Conservation (phyloP, 2,797 vertebrate species). For the Crenichthys baileyi region DNA sequence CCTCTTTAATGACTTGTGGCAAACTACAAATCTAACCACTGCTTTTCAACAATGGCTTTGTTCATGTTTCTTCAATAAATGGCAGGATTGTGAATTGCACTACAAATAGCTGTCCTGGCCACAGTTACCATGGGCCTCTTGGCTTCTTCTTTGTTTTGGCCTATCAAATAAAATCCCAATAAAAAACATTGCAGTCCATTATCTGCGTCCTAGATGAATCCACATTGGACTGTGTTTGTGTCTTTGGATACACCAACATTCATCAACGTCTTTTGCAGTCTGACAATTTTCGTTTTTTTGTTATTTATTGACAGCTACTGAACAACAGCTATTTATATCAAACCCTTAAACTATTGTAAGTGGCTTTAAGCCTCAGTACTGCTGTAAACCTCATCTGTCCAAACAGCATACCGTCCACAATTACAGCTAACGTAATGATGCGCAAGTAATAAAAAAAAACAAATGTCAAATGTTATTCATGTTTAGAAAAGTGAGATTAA, state of each 20-base stretch:
- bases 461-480: neutral
- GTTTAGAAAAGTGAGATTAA: conserved; percentile 17
- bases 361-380: neutral
- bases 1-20: neutral
- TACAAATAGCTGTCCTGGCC: neutral
- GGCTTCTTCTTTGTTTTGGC: neutral
- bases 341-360: conserved; percentile 22
- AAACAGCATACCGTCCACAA: conserved; percentile 15
- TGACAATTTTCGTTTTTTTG: conserved; percentile 16
- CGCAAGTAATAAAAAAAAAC: conserved; percentile 3
- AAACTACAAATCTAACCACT: neutral
- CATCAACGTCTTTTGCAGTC: conserved; percentile 25
- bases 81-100: neutral
- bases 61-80: neutral
- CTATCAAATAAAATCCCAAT: neutral
- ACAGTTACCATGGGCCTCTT: neutral
- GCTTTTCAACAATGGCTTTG: neutral
- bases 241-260: conserved; percentile 46
- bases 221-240: conserved; percentile 32
- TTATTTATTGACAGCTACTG: conserved; percentile 20
- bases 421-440: conserved; percentile 3
- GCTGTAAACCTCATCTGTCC: conserved; percentile 10
- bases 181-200: conserved; percentile 43
- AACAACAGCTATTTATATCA: conserved; percentile 9
- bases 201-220: conserved; percentile 50